Evolutionary conservation across 2,888 invertebrate genomes (phyloP).

Genomic region (Trichogramma evanescens): DNA sequence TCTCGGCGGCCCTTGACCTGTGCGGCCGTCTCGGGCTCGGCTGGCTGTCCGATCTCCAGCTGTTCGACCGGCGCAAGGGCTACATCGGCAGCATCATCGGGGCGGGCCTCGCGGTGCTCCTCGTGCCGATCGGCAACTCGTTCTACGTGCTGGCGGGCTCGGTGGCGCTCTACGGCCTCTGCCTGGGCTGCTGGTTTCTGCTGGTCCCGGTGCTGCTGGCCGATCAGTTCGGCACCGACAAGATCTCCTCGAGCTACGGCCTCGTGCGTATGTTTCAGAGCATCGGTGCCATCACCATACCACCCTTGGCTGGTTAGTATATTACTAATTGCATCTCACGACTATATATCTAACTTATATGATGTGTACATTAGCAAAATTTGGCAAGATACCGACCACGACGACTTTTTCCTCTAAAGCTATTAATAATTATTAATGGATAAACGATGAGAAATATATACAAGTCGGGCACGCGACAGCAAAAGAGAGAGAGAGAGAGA

Average conservation of each 20-base stretch:
- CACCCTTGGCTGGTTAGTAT: constrained; percentile 60
- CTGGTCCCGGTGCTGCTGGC: constrained; percentile 67
- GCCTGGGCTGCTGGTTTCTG: constrained; percentile 71
- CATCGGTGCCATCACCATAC: constrained; percentile 65
- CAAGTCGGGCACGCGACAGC: too few relatives aligned
- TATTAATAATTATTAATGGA: too few relatives aligned
- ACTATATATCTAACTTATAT: too few relatives aligned
- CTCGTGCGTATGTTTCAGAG: constrained; percentile 72
- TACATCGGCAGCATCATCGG: constrained; percentile 65
- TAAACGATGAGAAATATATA: too few relatives aligned
- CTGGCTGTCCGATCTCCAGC: constrained; percentile 65
- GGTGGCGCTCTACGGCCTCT: constrained; percentile 64
- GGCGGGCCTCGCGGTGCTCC: constrained; percentile 62
- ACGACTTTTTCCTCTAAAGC: too few relatives aligned
- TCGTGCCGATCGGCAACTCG: constrained; percentile 59
- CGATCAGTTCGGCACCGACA: constrained; percentile 66
- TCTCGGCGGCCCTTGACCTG: constrained; percentile 67
- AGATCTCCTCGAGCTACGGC: constrained; percentile 70
- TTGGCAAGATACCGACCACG: too few relatives aligned
- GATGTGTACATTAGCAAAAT: too few relatives aligned
- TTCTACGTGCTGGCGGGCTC: constrained; percentile 62
- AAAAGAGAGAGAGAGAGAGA: too few relatives aligned
- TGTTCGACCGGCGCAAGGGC: constrained; percentile 65
- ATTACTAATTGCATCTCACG: too few relatives aligned
- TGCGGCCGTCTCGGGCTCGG: constrained; percentile 66